Base-by-base conservation (phyloP, 2,113 vertebrate species). In the Lathamus discolor region DNA sequence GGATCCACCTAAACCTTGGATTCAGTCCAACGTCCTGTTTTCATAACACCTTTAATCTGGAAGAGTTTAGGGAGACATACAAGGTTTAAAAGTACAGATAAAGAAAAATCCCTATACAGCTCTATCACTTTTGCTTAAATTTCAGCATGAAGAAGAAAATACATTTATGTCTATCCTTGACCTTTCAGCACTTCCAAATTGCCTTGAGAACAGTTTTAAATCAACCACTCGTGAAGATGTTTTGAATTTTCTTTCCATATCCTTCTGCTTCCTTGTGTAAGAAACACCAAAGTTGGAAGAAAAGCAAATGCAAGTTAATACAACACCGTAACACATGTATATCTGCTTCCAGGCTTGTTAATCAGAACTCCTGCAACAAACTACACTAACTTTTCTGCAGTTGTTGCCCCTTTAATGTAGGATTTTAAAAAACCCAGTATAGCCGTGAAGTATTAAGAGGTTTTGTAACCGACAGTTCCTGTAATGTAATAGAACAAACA, bases 1-100 rank as follows among this genome's bases (percentile, higher is more conserved):
- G 88, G 88, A 96, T 96, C 95, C 77, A 94, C 92, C 91, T 93
- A 92, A 95, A 94, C 89, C 85, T 80, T 96, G 93, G 94, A 83
- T 93, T 62, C 57, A 86, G 90, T 96, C 92, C 95, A 94, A 93
- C 4, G 8, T 90, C 70, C 93, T 95, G 95, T 95, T 96, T 95
- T 96, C 92, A 84, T 96, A 96, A 95, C 88, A 95, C 80, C 83
- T 90, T 86, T 90, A 78, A 94, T 94, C 91, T 86, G 84, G 31
- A 83, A 89, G 81, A 83, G 70, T 96, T 84, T 96, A 91, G 92
- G 51, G 69, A 93, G 81, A 88, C 83, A 67, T 33, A 33, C 55
- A 28, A 91, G 64, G 77, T 86, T 93, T 95, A 79, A 25, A 78
- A 84, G 46, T 37, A 59, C 62, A 94, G 86, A 93, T 93, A 90